A percentile compares a stretch with the other conserved stretches of the same genome.
phyloP scores from a whole-genome alignment of 2,888 invertebrate species.

The Ommatoiulus sabulosus region DNA sequence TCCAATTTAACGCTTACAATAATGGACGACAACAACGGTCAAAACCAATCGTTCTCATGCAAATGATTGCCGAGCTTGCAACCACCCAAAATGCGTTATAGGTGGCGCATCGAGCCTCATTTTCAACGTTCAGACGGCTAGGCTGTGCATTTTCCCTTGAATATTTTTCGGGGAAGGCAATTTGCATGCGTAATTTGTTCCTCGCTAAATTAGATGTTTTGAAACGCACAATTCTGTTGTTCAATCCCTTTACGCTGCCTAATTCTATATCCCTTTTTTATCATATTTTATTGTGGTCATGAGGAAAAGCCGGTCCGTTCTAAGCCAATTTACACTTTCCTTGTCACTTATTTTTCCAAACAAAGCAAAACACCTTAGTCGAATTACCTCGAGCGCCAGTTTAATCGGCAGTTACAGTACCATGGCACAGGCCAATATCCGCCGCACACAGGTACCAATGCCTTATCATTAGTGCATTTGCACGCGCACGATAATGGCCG shows the following conservation, averaged over 20 bases:
- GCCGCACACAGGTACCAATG: background rate
- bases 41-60: too few relatives aligned
- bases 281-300: constrained; percentile 13
- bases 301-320: background rate
- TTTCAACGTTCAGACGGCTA: background rate
- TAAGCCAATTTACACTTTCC: constrained; percentile 17
- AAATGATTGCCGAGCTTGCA: background rate
- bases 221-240: background rate
- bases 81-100: background rate
- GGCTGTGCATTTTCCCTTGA: background rate
- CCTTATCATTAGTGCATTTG: background rate
- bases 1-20: too few relatives aligned
- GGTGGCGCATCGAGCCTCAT: too few relatives aligned
- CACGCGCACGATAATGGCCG: constrained; percentile 10
- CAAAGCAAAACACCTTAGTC: background rate
- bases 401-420: background rate
- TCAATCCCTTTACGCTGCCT: background rate
- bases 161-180: background rate
- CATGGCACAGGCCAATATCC: background rate
- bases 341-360: background rate
- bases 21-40: too few relatives aligned
- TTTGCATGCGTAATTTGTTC: constrained; percentile 23
- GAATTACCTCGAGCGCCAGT: background rate
- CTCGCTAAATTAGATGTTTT: background rate
- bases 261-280: background rate